phyloP scores from a whole-genome alignment of 2,797 vertebrate species.

The Anas bernieri region DNA sequence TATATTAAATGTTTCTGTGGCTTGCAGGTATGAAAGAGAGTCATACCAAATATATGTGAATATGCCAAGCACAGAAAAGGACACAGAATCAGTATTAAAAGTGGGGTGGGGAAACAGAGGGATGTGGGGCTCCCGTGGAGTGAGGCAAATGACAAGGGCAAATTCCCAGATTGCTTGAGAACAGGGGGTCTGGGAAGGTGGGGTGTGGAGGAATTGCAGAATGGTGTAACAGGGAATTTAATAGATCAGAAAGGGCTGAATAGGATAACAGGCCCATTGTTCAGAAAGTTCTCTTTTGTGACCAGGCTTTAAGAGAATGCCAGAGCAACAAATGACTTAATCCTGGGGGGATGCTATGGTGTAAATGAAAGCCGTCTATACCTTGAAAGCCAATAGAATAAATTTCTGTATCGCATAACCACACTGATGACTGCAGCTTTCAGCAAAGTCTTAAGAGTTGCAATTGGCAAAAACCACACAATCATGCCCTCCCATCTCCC shows the following conservation, averaged over 20 bases:
- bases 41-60: neutral
- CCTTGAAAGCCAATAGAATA: conserved; percentile 47
- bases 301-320: conserved; percentile 46
- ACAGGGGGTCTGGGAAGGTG: conserved; percentile 24
- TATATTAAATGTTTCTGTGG: neutral
- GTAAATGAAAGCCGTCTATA: conserved; percentile 53
- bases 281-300: conserved; percentile 62
- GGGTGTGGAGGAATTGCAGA: conserved; percentile 34
- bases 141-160: conserved; percentile 23
- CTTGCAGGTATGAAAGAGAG: neutral
- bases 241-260: conserved; percentile 61
- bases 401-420: conserved; percentile 50
- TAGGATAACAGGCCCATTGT: conserved; percentile 61
- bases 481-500: neutral
- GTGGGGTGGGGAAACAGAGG: neutral
- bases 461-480: neutral
- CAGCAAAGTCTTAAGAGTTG: conserved; percentile 34
- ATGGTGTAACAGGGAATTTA: conserved; percentile 56
- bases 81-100: neutral
- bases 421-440: conserved; percentile 1
- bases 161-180: conserved; percentile 53
- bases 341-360: conserved; percentile 31
- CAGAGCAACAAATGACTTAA: conserved; percentile 69
- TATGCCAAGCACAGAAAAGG: neutral
- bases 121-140: conserved; percentile 5